A percentile compares a stretch with the other conserved stretches of the same genome.
phyloP scores from a whole-genome alignment of 2,113 vertebrate genomes.

The Passer domesticus region DNA sequence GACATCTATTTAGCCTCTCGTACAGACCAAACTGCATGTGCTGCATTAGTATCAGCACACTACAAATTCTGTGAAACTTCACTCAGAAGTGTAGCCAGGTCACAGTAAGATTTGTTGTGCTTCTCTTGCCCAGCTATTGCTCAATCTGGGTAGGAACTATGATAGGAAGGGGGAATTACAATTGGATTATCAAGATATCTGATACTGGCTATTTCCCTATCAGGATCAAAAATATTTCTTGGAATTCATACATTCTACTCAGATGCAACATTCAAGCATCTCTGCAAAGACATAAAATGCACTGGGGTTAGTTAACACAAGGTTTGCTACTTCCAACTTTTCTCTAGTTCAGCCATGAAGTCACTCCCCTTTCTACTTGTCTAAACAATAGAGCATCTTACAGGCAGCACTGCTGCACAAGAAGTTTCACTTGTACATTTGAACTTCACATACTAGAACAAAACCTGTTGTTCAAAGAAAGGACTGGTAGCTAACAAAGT shows the following conservation, averaged over 20 bases:
- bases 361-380: background rate
- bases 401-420: background rate
- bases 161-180: background rate
- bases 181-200: background rate
- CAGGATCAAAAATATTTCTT: background rate
- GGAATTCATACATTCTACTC: background rate
- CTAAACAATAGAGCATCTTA: background rate
- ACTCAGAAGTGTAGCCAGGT: background rate
- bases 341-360: background rate
- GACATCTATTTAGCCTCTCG: background rate
- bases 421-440: background rate
- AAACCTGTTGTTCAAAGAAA: background rate
- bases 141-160: background rate
- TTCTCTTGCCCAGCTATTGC: background rate
- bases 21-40: background rate
- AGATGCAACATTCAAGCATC: background rate
- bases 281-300: background rate
- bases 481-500: background rate
- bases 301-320: background rate
- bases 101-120: background rate
- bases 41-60: background rate
- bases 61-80: background rate
- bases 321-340: background rate
- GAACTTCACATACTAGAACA: background rate
- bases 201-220: background rate